Evolutionary conservation across 2,888 invertebrate species (phyloP).

Genomic region (Drosophila fulvimacula): DNA sequence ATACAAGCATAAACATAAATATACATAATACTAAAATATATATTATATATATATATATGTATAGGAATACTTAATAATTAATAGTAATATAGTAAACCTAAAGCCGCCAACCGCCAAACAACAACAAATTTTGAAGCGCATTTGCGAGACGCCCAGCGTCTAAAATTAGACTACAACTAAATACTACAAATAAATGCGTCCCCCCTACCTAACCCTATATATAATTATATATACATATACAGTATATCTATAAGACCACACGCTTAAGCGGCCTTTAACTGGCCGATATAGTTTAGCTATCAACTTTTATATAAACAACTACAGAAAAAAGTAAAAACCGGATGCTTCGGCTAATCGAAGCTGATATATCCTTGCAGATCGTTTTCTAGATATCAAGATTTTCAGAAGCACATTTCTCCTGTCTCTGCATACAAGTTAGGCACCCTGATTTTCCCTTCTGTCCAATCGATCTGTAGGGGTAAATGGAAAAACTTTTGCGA

Average conservation of each 20-base stretch:
- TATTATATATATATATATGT: constrained; percentile 55
- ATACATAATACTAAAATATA: constrained; percentile 35
- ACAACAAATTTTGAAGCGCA: constrained; percentile 73
- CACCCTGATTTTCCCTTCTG: not conserved
- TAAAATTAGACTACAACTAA: constrained; percentile 58
- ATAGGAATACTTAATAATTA: constrained; percentile 37
- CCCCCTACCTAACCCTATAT: constrained; percentile 30
- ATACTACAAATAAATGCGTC: constrained; percentile 43
- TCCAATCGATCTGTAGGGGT: constrained; percentile 23
- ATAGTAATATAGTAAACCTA: constrained; percentile 38
- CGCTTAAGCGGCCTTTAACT: constrained; percentile 62
- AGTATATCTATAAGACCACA: constrained; percentile 57
- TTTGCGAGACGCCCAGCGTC: constrained; percentile 75
- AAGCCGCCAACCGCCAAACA: constrained; percentile 73
- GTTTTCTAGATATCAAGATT: not conserved
- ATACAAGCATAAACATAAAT: constrained; percentile 37
- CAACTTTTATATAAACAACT: constrained; percentile 64
- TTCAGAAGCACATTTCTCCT: not conserved
- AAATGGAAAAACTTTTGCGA: constrained; percentile 31
- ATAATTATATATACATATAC: constrained; percentile 32
- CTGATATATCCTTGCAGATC: constrained; percentile 30
- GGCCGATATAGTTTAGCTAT: constrained; percentile 64
- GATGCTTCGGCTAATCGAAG: constrained; percentile 39
- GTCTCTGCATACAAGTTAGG: not conserved
- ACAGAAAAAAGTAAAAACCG: not conserved